Base-by-base conservation (phyloP, 2,113 vertebrate genomes). In the Ctenomys sociabilis region DNA sequence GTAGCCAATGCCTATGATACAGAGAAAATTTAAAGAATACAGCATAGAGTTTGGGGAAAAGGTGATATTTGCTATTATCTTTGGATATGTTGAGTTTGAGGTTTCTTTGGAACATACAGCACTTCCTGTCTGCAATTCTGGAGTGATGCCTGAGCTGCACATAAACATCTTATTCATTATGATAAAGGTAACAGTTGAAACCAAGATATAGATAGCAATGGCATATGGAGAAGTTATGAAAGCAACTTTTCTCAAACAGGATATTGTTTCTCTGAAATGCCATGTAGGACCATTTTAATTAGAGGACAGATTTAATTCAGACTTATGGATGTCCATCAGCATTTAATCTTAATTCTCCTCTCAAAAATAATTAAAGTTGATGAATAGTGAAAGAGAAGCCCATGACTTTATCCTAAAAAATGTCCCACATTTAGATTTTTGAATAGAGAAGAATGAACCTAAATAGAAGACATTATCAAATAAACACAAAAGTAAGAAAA, bases 301-400 rank as follows among this genome's bases (percentile, higher is more conserved):
- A 6, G 19, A 54, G 26, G 59, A 72, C 17, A 73, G 40, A 64
- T 73, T 37, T 89, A 89, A 90, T 64, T 78, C 17, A 57, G 61
- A 59, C 11, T 40, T 30, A 49, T 17, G 21, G 59, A 75, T 88
- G 52, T 54, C 57, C 43, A 81, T 21, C 10, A 73, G 13, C 87
- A 66, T 77, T 78, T 92, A 63, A 14, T 92, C n/a, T 85, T 89
- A 85, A 88, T 91, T 95, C 40, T 82, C 26, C 40, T 32, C 85
- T 61, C 88, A 45, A 52, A 93, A 80, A 66, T 72, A 92, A 61
- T 87, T 93, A 28, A 90, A 52, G 30, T 77, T 57, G 3, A n/a
- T 85, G n/a, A n/a, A 86, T 11, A 83, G 28, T 90, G 35, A 80
- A 68, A 82, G 49, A 64, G 24, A 91, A 89, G 28, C 26, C 40